A percentile compares a stretch with the other conserved stretches of the same genome.
These are phyloP conservation scores for Xiphydria camelus DNA, from an alignment of 2,888 invertebrate species.

Conservation along the genomic window DNA sequence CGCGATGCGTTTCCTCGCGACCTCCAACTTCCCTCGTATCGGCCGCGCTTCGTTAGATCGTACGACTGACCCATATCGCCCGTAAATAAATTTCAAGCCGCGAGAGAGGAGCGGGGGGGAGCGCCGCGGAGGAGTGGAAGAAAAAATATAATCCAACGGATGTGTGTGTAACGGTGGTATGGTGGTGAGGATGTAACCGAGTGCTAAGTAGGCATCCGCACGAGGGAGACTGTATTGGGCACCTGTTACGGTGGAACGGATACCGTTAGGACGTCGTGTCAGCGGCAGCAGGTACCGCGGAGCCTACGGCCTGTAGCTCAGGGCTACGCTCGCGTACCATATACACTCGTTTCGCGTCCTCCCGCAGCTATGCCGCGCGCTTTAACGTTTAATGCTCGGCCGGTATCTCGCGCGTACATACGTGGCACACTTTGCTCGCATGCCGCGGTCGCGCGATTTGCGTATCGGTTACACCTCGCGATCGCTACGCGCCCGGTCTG, in stretches of 20 bases:
- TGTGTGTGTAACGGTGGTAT: too few species aligned
- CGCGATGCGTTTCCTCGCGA: too few species aligned
- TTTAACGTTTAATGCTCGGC: constrained; percentile 14
- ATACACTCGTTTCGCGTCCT: constrained; percentile 7
- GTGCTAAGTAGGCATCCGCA: constrained; percentile 28
- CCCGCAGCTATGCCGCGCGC: constrained; percentile 11
- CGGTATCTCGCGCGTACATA: constrained; percentile 12
- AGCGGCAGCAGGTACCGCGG: constrained; percentile 41
- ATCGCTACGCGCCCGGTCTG: too few species aligned
- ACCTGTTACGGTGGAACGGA: constrained; percentile 50
- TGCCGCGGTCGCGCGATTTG: constrained; percentile 21
- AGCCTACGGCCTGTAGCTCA: constrained; percentile 18
- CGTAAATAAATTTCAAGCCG: too few species aligned
- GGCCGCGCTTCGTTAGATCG: too few species aligned
- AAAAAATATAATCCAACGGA: too few species aligned
- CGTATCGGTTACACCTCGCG: too few species aligned
- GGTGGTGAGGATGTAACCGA: constrained; percentile 14
- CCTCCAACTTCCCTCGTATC: too few species aligned
- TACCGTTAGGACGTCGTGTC: constrained; percentile 53
- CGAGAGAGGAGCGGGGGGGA: too few species aligned
- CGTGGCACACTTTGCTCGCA: constrained; percentile 29
- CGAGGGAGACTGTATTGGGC: constrained; percentile 44
- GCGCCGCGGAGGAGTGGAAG: too few species aligned
- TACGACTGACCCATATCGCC: too few species aligned
- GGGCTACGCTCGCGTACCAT: constrained; percentile 11